Evolutionary conservation across 2,797 vertebrate genomes (phyloP), one percentile per base, ranked within the genome.

Genomic region (Leptodactylus fallax): DNA sequence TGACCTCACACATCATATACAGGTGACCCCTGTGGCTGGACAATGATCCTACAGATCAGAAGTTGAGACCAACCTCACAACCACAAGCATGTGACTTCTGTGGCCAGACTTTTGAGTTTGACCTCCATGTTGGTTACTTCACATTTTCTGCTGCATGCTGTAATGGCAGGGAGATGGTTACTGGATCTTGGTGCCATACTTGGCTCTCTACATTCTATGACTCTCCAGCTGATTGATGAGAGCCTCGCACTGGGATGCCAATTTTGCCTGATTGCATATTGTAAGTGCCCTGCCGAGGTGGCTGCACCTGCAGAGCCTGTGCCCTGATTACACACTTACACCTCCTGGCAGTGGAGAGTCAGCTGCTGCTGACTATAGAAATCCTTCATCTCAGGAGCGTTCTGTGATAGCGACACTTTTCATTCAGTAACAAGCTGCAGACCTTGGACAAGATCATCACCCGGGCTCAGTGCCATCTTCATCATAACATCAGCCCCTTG

Each of bases 151-250:
- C 12, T 6, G 10, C 47, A 11, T 9, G 11, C 21, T 23, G 21
- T 51, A 21, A 77, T 53, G 74, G 72, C 58, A 21, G 17, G 72
- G 23, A 85, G 17, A 76, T 14, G 79, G 87, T 85, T 89, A 89
- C 79, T 45, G 25, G 27, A 23, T 25, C 7, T 6, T 47, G 65
- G 53, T 88, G 45, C 45, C 72, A 76, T 76, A 53, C 47, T 12
- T 55, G 13, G 27, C 56, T 16, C 87, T 85, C 65, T 47, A 17
- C 45, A 21, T 27, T 63, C n/a, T 51, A 77, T 21, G 81, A 36
- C 87, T 82, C 87, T 89, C 83, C 79, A 85, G 25, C 69, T 89
- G 87, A 89, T 89, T 89, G 87, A 85, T 47, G 83, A 88, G 83
- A 55, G 60, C 56, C 69, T 65, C 83, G 14, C 71, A 17, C 58